Percentiles rank a stretch among this genome's conserved stretches.
phyloP scores from a whole-genome alignment of 2,113 vertebrate genomes.

The Lagopus leucura region DNA sequence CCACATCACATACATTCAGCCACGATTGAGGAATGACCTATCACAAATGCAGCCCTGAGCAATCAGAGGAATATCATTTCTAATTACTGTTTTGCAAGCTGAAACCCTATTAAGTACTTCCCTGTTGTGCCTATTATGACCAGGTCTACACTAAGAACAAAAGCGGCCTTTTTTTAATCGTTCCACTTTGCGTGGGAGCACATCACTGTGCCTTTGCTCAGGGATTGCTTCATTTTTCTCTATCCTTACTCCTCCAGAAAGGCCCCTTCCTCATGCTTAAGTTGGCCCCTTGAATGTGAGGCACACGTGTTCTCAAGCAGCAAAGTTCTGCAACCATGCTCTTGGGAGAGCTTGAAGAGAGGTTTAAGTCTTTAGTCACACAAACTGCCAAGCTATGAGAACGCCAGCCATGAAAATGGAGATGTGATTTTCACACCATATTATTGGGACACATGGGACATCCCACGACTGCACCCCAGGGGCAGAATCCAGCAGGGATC shows the following conservation, averaged over 20 bases:
- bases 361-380: neutral
- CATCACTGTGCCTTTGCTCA: neutral
- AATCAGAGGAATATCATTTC: slow-evolving; percentile 68
- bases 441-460: neutral
- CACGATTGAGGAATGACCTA: slow-evolving; percentile 42
- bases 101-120: slow-evolving; percentile 68
- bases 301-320: neutral
- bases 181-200: slow-evolving; percentile 3
- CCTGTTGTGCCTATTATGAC: slow-evolving; percentile 54
- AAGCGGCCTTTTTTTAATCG: neutral
- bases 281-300: neutral
- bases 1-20: slow-evolving; percentile 42
- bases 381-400: neutral
- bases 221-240: neutral
- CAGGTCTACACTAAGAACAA: slow-evolving; percentile 62
- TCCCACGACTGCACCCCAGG: neutral
- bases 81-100: slow-evolving; percentile 68
- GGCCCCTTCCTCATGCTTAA: neutral
- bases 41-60: slow-evolving; percentile 55
- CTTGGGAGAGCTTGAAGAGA: neutral
- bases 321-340: neutral
- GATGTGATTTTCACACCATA: accelerated
- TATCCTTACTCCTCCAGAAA: neutral
- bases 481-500: neutral
- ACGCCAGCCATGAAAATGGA: neutral